Evolutionary conservation across 2,797 vertebrate species (phyloP), one percentile per base, ranked within the genome.

Genomic region (Chloroceryle inda): DNA sequence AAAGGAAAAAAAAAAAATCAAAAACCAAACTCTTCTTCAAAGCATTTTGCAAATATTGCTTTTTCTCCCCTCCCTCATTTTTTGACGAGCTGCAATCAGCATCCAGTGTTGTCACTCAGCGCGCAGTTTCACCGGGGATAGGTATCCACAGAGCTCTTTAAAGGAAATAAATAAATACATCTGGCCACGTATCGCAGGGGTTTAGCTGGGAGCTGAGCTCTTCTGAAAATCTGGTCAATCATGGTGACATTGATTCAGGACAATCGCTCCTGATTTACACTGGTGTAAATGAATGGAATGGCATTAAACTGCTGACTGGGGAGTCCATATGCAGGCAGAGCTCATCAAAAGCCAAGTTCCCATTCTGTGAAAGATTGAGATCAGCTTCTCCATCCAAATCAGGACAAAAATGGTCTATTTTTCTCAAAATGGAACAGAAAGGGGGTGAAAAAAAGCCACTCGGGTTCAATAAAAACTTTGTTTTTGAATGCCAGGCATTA

Each of bases 101-200:
- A 42, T 73, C 88, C 91, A 95, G 94, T 95, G 92, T 96, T 96
- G 94, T 90, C 20, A 10, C 77, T 95, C 88, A 37, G 92, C 15
- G 40, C 92, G 92, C 86, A 45, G 56, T 95, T 88, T 85, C 89
- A 73, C 45, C 56, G 61, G 83, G 91, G 88, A 85, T 96, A 94
- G 91, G 91, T 95, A 94, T 88, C 93, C 94, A 95, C 83, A 53
- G 88, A 88, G 88, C 63, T 85, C 56, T 85, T 81, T 50, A 92
- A 96, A 94, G 91, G 81, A 95, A 97, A 96, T 94, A 97, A 96
- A 96, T 96, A 97, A 96, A 95, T 97, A 94, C 95, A 96, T 94
- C 95, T 88, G 95, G 94, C 89, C 96, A 82, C n/a, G 33, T 90
- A 84, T 49, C 11, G 1, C 83, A 59, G 37, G 76, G 85, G 67